phyloP scores from a whole-genome alignment of 2,113 vertebrate species.

The Sarotherodon lohbergeri region DNA sequence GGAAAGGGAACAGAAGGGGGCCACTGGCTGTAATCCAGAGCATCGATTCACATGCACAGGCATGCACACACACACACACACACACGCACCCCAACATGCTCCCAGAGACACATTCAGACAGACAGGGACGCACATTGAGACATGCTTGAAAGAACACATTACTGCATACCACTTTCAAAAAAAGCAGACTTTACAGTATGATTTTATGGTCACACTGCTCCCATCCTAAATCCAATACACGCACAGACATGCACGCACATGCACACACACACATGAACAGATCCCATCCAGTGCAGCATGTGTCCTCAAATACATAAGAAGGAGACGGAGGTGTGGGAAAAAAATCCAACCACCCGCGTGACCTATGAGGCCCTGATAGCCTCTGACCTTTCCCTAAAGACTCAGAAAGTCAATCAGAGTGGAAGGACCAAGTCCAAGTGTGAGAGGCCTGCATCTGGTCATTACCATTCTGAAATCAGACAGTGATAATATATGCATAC shows the following conservation, averaged over 20 bases:
- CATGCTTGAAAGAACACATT: slow-evolving; percentile 43
- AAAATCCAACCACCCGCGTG: slow-evolving; percentile 49
- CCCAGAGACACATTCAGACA: slow-evolving; percentile 14
- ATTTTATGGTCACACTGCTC: background rate
- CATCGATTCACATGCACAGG: slow-evolving; percentile 52
- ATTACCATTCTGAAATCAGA: slow-evolving; percentile 24
- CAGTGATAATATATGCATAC: slow-evolving; percentile 16
- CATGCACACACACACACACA: slow-evolving; percentile 16
- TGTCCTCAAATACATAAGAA: slow-evolving; percentile 57
- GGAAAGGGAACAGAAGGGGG: slow-evolving; percentile 69
- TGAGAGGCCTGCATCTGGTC: slow-evolving; percentile 61
- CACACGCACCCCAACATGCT: background rate
- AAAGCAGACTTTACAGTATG: slow-evolving; percentile 44
- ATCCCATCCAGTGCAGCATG: slow-evolving; percentile 31
- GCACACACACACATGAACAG: background rate
- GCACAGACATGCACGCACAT: background rate
- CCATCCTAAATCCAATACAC: background rate
- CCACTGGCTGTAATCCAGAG: slow-evolving; percentile 61
- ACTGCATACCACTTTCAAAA: slow-evolving; percentile 25
- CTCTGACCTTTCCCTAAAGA: slow-evolving; percentile 61
- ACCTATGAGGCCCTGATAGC: slow-evolving; percentile 47
- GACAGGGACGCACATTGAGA: slow-evolving; percentile 21
- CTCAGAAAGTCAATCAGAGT: slow-evolving; percentile 33
- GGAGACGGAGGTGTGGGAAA: slow-evolving; percentile 59
- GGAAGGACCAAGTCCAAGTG: slow-evolving; percentile 52